Evolutionary conservation across 2,113 vertebrate species (phyloP), one percentile per base, ranked within the genome.

Genomic region (Alethe diademata): DNA sequence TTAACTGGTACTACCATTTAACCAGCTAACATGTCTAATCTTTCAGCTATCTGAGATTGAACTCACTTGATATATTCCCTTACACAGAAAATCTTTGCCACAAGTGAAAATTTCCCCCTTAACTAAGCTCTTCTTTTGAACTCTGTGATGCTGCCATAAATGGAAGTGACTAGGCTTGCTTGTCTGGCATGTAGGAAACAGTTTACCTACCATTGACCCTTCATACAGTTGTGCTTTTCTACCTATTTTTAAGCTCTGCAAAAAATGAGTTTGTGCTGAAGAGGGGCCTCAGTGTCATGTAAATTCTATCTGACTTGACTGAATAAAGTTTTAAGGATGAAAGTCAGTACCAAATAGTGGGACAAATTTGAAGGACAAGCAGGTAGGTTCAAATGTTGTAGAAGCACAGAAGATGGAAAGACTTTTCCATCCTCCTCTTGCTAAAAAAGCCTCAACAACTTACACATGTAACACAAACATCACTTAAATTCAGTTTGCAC

Each of bases 391-490:
- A 58, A 35, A 50, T 82, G 80, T 16, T 62, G 29, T 20, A 79
- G n/a, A 79, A 45, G 54, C 4, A 69, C 14, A 7, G 9, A 36
- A 70, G 7, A 70, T 2, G 3, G n/a, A 47, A 92, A 78, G n/a
- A 26, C 8, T 86, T 58, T 53, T 78, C 51, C 20, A 64, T 28
- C 35, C 23, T 71, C 61, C 47, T 40, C 43, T 60, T 22, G 9
- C 6, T 22, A 58, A 17, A 51, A 83, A 83, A 71, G 28, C 13
- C 53, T 56, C 25, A 88, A 70, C 22, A 91, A 29, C 28, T 15
- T 33, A 47, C 3, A 38, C 0, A 0, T 31, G 15, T 71, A 88
- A 58, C 12, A 58, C 4, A 8, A 80, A 22, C 42, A 28, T 29
- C 14, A 36, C 22, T 33, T 42, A 73, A 76, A 76, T 86, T 75